Conservation (phyloP, 2,888 invertebrate species). For the Parasteatoda lunata region DNA sequence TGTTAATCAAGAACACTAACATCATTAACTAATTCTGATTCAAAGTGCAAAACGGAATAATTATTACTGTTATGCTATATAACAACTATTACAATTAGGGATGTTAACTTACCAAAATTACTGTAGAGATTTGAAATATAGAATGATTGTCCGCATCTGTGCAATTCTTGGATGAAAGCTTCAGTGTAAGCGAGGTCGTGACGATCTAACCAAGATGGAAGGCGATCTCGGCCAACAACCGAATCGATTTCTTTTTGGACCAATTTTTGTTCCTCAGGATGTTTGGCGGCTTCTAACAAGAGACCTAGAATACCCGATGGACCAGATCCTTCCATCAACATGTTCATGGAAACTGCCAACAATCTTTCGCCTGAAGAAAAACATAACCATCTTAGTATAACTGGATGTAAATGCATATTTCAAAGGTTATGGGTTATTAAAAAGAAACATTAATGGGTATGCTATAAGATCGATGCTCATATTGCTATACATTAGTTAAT, state of each 20-base stretch:
- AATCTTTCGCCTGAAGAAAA: constrained; percentile 39
- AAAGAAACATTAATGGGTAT: no score
- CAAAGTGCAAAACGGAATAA: no score
- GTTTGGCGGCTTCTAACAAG: constrained; percentile 10
- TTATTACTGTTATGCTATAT: no score
- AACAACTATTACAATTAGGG: no score
- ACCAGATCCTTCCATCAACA: constrained; percentile 57
- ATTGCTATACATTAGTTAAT: neutral
- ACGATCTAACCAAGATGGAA: constrained; percentile 49
- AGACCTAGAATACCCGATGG: constrained; percentile 25
- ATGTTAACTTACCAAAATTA: constrained; percentile 38
- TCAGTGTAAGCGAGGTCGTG: constrained; percentile 60
- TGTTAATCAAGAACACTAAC: no score
- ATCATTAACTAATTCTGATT: no score
- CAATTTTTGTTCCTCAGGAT: constrained; percentile 30
- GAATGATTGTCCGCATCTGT: constrained; percentile 28
- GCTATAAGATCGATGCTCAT: no score
- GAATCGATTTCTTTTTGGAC: constrained; percentile 47
- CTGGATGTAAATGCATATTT: neutral
- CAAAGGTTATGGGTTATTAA: neutral
- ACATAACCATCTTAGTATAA: neutral
- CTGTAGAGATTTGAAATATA: constrained; percentile 37
- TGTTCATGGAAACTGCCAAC: constrained; percentile 33
- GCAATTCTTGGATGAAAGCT: constrained; percentile 64
- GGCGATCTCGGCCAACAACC: constrained; percentile 25